Evolutionary conservation across 2,797 vertebrate species (phyloP).

Genomic region (Chrosomus eos): DNA sequence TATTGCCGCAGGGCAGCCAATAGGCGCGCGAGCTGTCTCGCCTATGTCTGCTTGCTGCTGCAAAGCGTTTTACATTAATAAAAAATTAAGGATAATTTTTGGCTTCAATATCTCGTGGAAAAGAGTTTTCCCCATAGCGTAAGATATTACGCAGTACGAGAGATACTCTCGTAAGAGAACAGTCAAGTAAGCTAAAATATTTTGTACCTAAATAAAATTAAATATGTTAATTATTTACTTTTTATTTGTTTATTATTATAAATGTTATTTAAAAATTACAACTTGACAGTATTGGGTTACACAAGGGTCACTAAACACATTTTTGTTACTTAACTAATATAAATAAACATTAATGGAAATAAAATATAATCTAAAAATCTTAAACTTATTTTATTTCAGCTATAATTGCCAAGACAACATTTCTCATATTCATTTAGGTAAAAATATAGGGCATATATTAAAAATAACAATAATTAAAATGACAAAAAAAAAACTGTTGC

Average conservation of each 20-base stretch:
- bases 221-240: background rate
- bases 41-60: no score
- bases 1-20: no score
- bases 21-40: no score
- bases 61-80: no score
- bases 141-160: no score
- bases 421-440: background rate
- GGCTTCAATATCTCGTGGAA: no score
- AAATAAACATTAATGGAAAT: background rate
- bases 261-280: background rate
- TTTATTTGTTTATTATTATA: background rate
- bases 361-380: no score
- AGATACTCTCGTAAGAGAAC: no score
- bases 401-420: background rate
- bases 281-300: background rate
- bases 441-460: background rate
- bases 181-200: background rate
- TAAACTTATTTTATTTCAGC: background rate
- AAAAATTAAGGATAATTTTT: no score
- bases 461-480: background rate
- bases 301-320: background rate
- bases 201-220: background rate
- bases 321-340: background rate
- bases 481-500: background rate
- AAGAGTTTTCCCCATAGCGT: no score